These are phyloP conservation scores for Elgaria multicarinata DNA, from an alignment of 2,113 vertebrate genomes.

Conservation along the genomic window DNA sequence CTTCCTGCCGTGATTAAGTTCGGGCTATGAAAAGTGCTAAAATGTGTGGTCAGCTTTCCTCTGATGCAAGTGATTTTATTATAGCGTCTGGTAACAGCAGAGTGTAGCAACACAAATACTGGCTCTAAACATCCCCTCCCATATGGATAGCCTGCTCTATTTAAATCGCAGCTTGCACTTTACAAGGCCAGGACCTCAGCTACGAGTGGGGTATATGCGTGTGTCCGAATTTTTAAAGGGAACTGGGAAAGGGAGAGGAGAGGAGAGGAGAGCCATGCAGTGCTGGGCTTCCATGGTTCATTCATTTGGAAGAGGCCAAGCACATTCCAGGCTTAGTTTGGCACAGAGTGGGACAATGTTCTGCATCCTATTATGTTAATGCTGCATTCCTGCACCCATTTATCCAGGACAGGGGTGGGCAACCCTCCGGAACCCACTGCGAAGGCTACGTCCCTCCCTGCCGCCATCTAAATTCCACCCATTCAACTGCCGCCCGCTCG, in stretches of 20 bases:
- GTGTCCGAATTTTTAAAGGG: slow-evolving; percentile 38
- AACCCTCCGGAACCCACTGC: too few relatives aligned
- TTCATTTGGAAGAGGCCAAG: rapidly evolving
- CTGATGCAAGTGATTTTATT: slow-evolving; percentile 94
- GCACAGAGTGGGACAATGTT: too few relatives aligned
- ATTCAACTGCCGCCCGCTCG: too few relatives aligned
- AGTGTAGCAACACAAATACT: slow-evolving; percentile 86
- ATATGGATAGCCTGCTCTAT: slow-evolving; percentile 63
- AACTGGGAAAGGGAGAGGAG: slow-evolving; percentile 31
- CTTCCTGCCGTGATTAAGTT: slow-evolving; percentile 81
- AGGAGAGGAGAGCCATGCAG: neutral
- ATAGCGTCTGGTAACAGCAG: slow-evolving; percentile 88
- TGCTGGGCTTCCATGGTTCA: neutral
- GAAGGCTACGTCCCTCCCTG: too few relatives aligned
- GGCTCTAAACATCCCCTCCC: slow-evolving; percentile 82
- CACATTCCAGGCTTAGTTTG: neutral
- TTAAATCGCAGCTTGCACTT: slow-evolving; percentile 60
- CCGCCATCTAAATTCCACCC: too few relatives aligned
- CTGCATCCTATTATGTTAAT: neutral
- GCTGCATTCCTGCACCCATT: neutral
- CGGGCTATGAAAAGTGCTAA: slow-evolving; percentile 86
- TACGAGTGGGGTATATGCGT: slow-evolving; percentile 22
- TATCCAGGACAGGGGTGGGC: neutral
- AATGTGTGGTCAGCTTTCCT: slow-evolving; percentile 89
- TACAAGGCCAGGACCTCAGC: slow-evolving; percentile 45